phyloP scores from a whole-genome alignment of 2,113 vertebrate species.

The Tympanuchus pallidicinctus region DNA sequence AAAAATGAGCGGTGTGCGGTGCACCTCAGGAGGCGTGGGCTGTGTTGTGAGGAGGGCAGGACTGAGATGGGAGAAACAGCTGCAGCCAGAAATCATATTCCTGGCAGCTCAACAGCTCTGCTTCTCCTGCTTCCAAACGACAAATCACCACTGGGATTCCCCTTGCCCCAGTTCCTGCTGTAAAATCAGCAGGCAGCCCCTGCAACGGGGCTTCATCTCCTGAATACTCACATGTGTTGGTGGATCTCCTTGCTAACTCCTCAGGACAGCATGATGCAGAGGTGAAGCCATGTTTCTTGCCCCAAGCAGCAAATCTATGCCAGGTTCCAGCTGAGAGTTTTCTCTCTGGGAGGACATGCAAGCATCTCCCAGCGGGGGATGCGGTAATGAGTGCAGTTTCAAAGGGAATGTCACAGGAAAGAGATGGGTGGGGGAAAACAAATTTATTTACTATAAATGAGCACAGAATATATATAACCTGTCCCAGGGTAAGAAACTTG shows the following conservation, averaged over 20 bases:
- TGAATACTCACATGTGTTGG: not conserved
- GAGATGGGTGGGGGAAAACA: not conserved
- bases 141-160: constrained; percentile 75
- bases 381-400: not conserved
- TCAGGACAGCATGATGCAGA: not conserved
- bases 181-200: constrained; percentile 61
- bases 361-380: not conserved
- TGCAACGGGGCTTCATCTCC: constrained; percentile 35
- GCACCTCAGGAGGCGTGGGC: constrained; percentile 60
- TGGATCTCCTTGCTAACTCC: not conserved
- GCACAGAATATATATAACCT: not conserved
- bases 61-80: constrained; percentile 73
- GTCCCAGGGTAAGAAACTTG: not conserved
- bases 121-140: constrained; percentile 66
- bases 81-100: constrained; percentile 74
- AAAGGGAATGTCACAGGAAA: not conserved
- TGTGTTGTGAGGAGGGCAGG: constrained; percentile 51
- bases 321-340: not conserved
- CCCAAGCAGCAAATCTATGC: not conserved
- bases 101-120: constrained; percentile 61
- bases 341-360: not conserved
- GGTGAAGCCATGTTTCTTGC: not conserved
- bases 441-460: constrained; percentile 5
- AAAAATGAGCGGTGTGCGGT: constrained; percentile 60
- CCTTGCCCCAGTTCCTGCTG: constrained; percentile 48